Conservation (phyloP, 2,113 vertebrate species). For the Planiliza haematocheilus region DNA sequence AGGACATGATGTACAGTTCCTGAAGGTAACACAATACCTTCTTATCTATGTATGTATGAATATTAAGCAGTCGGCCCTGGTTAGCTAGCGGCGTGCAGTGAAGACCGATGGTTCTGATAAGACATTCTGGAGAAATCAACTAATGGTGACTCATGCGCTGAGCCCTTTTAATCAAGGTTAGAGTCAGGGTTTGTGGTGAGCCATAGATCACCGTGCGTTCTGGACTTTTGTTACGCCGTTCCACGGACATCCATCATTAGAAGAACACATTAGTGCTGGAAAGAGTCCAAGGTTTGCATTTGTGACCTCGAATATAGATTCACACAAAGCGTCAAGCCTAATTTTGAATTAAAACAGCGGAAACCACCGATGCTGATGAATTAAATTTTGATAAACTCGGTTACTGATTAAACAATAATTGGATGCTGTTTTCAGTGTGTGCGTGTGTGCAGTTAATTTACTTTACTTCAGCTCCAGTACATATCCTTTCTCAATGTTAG, state of each 20-base stretch:
- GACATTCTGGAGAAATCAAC: conserved; percentile 18
- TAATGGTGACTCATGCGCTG: conserved; percentile 32
- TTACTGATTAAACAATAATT: conserved; percentile 9
- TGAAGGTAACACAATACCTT: conserved; percentile 58
- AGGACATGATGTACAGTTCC: conserved; percentile 35
- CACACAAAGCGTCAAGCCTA: conserved; percentile 9
- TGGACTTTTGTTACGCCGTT: conserved; percentile 25
- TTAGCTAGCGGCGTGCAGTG: conserved; percentile 23
- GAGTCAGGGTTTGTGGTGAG: conserved; percentile 12
- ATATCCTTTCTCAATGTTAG: neutral
- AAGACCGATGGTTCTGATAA: conserved; percentile 58
- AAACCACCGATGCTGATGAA: neutral
- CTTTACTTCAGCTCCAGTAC: neutral
- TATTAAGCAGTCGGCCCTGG: conserved; percentile 48
- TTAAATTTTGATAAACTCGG: neutral
- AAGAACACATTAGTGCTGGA: conserved; percentile 68
- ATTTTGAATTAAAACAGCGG: conserved; percentile 37
- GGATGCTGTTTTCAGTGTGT: neutral
- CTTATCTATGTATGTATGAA: conserved; percentile 63
- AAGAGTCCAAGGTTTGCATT: conserved; percentile 62
- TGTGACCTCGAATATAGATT: conserved; percentile 56
- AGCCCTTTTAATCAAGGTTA: conserved; percentile 53
- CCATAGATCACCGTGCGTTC: conserved; percentile 32
- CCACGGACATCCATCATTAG: conserved; percentile 56
- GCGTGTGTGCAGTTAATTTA: neutral